A percentile compares a stretch with the other conserved stretches of the same genome.
Evolutionary conservation across 2,113 vertebrate genomes (phyloP).

Genomic region (Aix galericulata): DNA sequence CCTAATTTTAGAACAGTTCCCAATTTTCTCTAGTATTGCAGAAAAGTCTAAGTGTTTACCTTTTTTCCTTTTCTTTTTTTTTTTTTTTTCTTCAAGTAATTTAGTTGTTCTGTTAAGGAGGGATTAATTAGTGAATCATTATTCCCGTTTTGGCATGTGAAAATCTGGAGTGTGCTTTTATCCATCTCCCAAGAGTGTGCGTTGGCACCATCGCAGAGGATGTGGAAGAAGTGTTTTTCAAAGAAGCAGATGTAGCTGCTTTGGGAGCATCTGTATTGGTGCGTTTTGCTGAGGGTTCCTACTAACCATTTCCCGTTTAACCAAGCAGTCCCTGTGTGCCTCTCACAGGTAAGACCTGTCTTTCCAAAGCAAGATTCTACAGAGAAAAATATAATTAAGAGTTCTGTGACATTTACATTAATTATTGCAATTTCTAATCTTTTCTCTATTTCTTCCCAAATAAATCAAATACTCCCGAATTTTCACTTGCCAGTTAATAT

Average conservation of each 20-base stretch:
- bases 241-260: conserved; percentile 69
- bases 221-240: conserved; percentile 67
- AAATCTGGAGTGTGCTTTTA: conserved; percentile 63
- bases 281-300: not conserved
- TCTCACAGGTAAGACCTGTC: conserved; percentile 3
- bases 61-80: not conserved
- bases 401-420: not conserved
- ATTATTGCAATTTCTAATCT: not conserved
- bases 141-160: conserved; percentile 65
- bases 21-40: conserved; percentile 29
- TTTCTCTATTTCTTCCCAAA: not conserved
- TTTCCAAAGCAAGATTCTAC: not conserved
- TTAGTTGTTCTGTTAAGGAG: conserved; percentile 44
- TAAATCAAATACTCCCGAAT: not conserved
- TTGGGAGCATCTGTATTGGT: conserved; percentile 26
- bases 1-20: conserved; percentile 33
- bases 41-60: conserved; percentile 37
- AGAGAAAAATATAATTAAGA: not conserved
- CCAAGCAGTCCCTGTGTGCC: not conserved
- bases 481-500: not conserved
- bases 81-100: not conserved
- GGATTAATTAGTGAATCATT: conserved; percentile 69
- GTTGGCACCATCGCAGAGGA: conserved; percentile 64
- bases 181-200: conserved; percentile 59
- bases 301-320: not conserved